A percentile compares a stretch with the other conserved stretches of the same genome.
Conservation (phyloP, 2,797 vertebrate genomes). For the Phoebastria nigripes region DNA sequence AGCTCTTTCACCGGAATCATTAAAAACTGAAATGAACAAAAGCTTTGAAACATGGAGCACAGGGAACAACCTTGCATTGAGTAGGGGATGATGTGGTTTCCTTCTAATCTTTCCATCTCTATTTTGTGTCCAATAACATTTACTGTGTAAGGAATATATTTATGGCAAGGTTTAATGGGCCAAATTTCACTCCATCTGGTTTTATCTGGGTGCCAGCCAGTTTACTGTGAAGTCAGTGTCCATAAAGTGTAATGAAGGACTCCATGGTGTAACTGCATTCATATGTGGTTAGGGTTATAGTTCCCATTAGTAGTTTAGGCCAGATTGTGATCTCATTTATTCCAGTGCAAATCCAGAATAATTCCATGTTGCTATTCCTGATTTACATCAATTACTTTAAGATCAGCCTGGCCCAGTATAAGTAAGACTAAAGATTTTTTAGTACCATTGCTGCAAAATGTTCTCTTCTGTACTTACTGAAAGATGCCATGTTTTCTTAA, state of each 20-base stretch:
- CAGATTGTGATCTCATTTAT: slow-evolving; percentile 63
- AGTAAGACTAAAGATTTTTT: background rate
- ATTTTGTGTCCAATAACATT: slow-evolving; percentile 30
- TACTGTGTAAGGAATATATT: slow-evolving; percentile 28
- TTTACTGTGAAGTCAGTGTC: slow-evolving; percentile 42
- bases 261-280: slow-evolving; percentile 18
- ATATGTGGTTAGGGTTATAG: slow-evolving; percentile 17
- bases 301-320: slow-evolving; percentile 27
- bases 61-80: slow-evolving; percentile 8
- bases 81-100: slow-evolving; percentile 8
- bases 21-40: slow-evolving; percentile 30
- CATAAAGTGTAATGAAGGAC: slow-evolving; percentile 54
- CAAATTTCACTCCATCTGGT: slow-evolving; percentile 32
- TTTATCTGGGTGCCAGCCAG: slow-evolving; percentile 39
- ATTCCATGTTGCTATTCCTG: slow-evolving; percentile 20
- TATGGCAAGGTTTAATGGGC: slow-evolving; percentile 25
- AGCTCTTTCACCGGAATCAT: background rate
- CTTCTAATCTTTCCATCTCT: slow-evolving; percentile 49
- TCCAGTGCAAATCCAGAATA: slow-evolving; percentile 46
- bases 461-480: background rate
- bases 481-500: background rate
- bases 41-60: background rate
- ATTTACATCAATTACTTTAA: slow-evolving; percentile 12
- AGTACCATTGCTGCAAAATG: background rate
- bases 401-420: slow-evolving; percentile 1